phyloP scores from a whole-genome alignment of 2,113 vertebrate genomes.

The Thunnus maccoyii region DNA sequence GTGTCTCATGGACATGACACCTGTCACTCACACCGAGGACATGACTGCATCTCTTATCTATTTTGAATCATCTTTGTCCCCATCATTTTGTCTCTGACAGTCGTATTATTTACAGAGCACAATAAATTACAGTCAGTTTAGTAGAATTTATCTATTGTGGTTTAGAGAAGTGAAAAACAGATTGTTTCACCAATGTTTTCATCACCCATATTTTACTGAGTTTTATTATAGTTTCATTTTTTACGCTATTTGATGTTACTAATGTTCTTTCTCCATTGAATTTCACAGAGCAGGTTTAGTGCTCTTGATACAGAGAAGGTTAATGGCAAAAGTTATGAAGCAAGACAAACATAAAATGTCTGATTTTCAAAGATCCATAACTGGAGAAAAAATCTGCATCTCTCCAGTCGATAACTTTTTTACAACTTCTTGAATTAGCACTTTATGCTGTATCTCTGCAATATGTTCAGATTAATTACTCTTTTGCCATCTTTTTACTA shows the following conservation, averaged over 20 bases:
- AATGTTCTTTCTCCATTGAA: constrained; percentile 40
- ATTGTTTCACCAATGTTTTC: constrained; percentile 24
- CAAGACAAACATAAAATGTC: constrained; percentile 37
- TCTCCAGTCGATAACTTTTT: neutral
- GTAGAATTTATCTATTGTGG: neutral
- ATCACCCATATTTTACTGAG: constrained; percentile 21
- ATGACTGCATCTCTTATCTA: constrained; percentile 61
- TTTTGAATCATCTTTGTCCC: constrained; percentile 54
- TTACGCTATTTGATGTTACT: constrained; percentile 27
- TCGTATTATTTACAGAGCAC: constrained; percentile 40
- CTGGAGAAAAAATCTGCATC: constrained; percentile 31
- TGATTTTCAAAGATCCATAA: constrained; percentile 18
- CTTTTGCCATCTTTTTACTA: constrained; percentile 72
- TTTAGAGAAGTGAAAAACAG: neutral
- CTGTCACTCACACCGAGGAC: constrained; percentile 66
- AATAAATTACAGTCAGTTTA: constrained; percentile 18
- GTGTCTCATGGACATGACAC: constrained; percentile 68
- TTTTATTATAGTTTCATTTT: constrained; percentile 30
- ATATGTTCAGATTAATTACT: constrained; percentile 42
- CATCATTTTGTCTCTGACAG: constrained; percentile 54
- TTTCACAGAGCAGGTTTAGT: constrained; percentile 38
- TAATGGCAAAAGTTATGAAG: constrained; percentile 51
- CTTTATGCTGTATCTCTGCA: constrained; percentile 23
- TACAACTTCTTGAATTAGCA: constrained; percentile 22
- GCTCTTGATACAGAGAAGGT: constrained; percentile 33